These are phyloP conservation scores for Ceratina australensis DNA, from an alignment of 1,140 invertebrate genomes.

Conservation along the genomic window DNA sequence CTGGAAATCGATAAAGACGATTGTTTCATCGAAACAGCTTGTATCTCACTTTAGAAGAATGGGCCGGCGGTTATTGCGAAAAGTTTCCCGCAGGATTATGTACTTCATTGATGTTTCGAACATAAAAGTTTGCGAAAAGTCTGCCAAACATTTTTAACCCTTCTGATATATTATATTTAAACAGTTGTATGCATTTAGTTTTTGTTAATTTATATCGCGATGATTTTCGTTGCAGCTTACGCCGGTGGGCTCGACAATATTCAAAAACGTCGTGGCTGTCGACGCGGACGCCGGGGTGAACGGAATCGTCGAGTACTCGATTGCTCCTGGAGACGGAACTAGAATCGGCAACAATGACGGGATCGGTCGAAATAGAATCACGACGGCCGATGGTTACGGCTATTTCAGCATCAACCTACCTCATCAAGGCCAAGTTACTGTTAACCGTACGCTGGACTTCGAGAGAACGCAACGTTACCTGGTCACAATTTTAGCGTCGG, in stretches of 20 bases:
- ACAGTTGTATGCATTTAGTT: no score
- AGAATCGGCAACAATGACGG: constrained; percentile 82
- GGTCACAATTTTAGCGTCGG: constrained; percentile 92
- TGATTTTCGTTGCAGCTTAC: constrained; percentile 84
- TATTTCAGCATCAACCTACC: constrained; percentile 92
- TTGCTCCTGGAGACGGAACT: constrained; percentile 80
- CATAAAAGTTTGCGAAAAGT: no score
- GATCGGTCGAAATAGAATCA: constrained; percentile 80
- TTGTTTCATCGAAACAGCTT: no score
- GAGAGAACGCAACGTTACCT: constrained; percentile 93
- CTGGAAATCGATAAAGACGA: no score
- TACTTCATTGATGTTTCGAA: no score
- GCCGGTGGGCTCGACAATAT: constrained; percentile 92
- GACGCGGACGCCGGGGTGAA: constrained; percentile 94
- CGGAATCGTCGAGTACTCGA: constrained; percentile 90
- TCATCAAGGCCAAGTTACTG: constrained; percentile 93
- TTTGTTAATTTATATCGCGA: no score
- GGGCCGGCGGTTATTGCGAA: no score
- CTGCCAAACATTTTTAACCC: no score
- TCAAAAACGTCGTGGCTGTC: constrained; percentile 89
- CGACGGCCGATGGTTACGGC: constrained; percentile 88
- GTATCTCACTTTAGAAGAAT: no score
- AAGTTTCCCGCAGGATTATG: no score
- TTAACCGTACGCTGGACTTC: constrained; percentile 93
- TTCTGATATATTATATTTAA: no score